Evolutionary conservation across 1,140 invertebrate species (phyloP).

Genomic region (Rhizoglyphus robini): DNA sequence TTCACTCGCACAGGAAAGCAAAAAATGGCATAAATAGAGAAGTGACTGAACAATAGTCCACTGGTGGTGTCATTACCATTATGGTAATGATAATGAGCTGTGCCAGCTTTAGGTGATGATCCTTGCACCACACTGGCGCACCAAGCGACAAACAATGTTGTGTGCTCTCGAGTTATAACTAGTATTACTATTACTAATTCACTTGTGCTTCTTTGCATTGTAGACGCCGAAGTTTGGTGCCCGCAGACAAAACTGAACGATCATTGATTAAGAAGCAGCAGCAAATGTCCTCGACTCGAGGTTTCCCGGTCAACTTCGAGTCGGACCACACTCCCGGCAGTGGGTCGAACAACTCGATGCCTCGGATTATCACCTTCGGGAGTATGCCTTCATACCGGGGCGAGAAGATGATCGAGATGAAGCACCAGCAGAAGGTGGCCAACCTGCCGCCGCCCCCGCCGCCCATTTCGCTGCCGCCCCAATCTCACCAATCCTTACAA

Average conservation of each 20-base stretch:
- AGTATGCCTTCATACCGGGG: constrained; percentile 56
- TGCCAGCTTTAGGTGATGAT: neutral
- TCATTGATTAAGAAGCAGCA: constrained; percentile 33
- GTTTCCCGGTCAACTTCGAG: neutral
- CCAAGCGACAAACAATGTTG: neutral
- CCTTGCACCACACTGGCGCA: no score
- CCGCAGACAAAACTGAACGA: constrained; percentile 13
- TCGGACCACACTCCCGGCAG: neutral
- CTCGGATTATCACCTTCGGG: constrained; percentile 50
- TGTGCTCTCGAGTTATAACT: no score
- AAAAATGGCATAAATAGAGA: no score
- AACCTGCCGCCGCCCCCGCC: constrained; percentile 38
- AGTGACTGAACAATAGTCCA: no score
- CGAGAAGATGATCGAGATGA: constrained; percentile 29
- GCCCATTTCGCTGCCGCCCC: constrained; percentile 30
- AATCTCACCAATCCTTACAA: constrained; percentile 15
- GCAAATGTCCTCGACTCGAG: constrained; percentile 47
- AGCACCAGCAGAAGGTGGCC: constrained; percentile 23
- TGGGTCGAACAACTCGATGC: neutral
- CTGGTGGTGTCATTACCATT: neutral
- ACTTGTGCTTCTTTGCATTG: constrained; percentile 27
- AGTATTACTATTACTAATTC: constrained; percentile 15
- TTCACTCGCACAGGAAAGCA: no score
- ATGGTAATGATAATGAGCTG: neutral
- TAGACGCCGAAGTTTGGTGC: constrained; percentile 29